These are phyloP conservation scores for Spinus pinus DNA, from an alignment of 2,797 vertebrate genomes.

Conservation along the genomic window DNA sequence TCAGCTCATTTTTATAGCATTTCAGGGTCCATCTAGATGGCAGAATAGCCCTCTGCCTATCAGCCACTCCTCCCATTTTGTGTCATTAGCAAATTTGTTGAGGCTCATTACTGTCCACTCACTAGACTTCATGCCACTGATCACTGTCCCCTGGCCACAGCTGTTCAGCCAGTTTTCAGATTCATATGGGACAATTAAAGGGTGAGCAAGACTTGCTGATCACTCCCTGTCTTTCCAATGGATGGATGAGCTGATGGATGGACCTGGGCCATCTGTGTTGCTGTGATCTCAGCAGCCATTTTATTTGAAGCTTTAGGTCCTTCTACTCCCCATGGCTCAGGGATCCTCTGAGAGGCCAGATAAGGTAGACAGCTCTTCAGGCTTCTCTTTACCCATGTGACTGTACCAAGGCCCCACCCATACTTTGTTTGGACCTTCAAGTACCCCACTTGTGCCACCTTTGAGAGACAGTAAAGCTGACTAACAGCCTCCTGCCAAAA, in stretches of 20 bases:
- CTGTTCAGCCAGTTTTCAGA: neutral
- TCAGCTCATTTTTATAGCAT: neutral
- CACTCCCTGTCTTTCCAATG: neutral
- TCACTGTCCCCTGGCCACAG: neutral
- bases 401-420: neutral
- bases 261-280: rapidly evolving
- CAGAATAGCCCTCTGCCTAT: neutral
- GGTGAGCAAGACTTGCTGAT: neutral
- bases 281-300: neutral
- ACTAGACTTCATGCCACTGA: neutral
- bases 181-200: neutral
- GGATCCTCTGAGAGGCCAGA: neutral
- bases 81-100: neutral
- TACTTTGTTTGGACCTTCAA: neutral
- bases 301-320: neutral
- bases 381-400: neutral
- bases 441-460: neutral
- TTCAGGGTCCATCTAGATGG: neutral
- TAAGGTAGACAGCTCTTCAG: neutral
- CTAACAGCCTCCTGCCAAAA: neutral
- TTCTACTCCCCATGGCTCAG: neutral
- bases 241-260: neutral
- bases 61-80: neutral
- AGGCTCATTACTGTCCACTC: neutral
- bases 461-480: neutral